These are phyloP conservation scores for Rhombomys opimus DNA, from an alignment of 2,113 vertebrate species.

Conservation along the genomic window DNA sequence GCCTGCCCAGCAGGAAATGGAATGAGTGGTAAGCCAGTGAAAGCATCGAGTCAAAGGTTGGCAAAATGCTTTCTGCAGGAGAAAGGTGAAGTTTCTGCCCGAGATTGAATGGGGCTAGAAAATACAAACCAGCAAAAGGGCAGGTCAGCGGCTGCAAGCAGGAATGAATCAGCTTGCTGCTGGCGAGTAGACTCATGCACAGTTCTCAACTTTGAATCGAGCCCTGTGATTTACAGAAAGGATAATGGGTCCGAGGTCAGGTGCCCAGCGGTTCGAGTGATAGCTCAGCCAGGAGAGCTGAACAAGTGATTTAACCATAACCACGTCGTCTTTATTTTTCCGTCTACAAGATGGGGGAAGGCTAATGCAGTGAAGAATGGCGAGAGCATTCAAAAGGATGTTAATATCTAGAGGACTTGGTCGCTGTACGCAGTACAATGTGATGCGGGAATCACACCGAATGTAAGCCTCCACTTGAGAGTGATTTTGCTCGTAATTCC, in stretches of 20 bases:
- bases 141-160: neutral
- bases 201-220: neutral
- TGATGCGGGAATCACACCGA: neutral
- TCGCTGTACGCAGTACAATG: neutral
- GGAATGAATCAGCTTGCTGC: neutral
- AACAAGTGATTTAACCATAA: neutral
- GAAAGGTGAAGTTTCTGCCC: constrained; percentile 26
- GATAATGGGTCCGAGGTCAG: neutral
- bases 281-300: neutral
- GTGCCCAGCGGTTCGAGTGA: too few relatives aligned
- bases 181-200: neutral
- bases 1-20: constrained; percentile 75
- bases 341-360: neutral
- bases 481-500: neutral
- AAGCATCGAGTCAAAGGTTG: constrained; percentile 62
- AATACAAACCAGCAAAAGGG: constrained; percentile 37
- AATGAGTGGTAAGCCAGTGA: constrained; percentile 45
- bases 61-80: constrained; percentile 31
- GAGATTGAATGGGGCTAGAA: constrained; percentile 26
- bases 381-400: neutral
- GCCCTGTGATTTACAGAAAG: neutral
- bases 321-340: neutral
- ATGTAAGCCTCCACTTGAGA: neutral
- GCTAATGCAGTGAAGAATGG: fast-evolving
- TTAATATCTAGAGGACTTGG: neutral